Base-by-base conservation (phyloP, 2,797 vertebrate genomes). In the Chloroceryle amazona region DNA sequence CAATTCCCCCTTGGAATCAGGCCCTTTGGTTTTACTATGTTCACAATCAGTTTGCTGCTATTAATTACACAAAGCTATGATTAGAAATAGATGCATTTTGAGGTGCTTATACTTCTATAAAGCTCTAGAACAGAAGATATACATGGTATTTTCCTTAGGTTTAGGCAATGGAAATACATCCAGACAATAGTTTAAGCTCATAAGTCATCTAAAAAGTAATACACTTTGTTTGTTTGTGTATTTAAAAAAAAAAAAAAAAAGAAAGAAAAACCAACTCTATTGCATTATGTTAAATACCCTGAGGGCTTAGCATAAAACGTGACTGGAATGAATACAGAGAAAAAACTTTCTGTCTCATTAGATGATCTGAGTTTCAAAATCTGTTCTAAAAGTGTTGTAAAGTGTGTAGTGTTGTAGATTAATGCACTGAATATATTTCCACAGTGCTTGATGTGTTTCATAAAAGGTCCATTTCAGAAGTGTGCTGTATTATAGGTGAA, bases 391-490 rank as follows among this genome's bases (percentile, higher is more conserved):
- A 98, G 97, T 97, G 97, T 96, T 98, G 97, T 97, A 98, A 98
- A 98, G 97, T 98, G 98, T 97, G 96, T 96, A 96, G 96, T 93
- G 97, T 96, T 98, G 97, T 98, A 98, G 98, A 98, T 98, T 98
- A 98, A 98, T 98, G 98, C 97, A 96, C 97, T 98, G 97, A 98
- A 98, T 98, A 98, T 96, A 98, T 98, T 98, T 98, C 97, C 97
- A 97, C 98, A 97, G 97, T 98, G 98, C 98, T 98, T 98, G 98
- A 98, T 98, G 98, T 98, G 98, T 98, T 98, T 98, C 98, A 98
- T 98, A 98, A 98, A 98, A 98, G 98, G 98, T 98, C 98, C 98
- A 98, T 98, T 98, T 98, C 98, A 98, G 98, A 98, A 98, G 98
- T 98, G 98, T 97, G 97, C 98, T 98, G 97, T 97, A 98, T 98